A percentile compares a stretch with the other conserved stretches of the same genome.
Conservation (phyloP, 2,888 invertebrate genomes). For the Cephus pulcher region DNA sequence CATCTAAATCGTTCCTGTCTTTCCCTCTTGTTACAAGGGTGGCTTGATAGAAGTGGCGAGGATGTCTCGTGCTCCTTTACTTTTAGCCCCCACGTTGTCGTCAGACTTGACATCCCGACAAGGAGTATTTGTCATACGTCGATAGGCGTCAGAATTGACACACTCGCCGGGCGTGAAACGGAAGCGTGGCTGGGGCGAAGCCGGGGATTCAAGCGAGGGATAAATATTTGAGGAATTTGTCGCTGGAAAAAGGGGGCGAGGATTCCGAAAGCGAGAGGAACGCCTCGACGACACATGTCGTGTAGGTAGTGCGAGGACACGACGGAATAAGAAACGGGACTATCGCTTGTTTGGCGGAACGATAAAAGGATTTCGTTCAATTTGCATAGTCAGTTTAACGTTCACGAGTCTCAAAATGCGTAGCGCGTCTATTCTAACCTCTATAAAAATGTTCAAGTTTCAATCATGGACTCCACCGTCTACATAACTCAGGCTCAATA, state of each 20-base stretch:
- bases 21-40: neutral
- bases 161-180: constrained; percentile 55
- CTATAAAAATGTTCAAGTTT: neutral
- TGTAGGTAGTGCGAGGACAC: constrained; percentile 9
- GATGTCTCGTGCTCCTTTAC: neutral
- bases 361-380: constrained; percentile 61
- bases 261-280: constrained; percentile 26
- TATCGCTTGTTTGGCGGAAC: constrained; percentile 57
- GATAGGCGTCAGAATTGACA: constrained; percentile 63
- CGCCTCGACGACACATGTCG: neutral
- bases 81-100: neutral
- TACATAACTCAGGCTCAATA: too few species aligned
- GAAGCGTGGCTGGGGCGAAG: constrained; percentile 44
- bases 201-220: constrained; percentile 44
- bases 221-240: constrained; percentile 66
- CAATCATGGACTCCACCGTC: neutral
- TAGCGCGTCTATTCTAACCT: neutral
- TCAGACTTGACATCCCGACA: constrained; percentile 21
- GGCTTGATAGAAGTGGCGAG: neutral
- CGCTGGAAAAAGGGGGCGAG: constrained; percentile 43
- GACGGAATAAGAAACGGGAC: constrained; percentile 37
- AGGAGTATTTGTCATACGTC: constrained; percentile 62
- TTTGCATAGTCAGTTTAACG: constrained; percentile 40
- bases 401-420: neutral
- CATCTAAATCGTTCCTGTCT: neutral